Conservation (phyloP, 2,797 vertebrate genomes). For the Megalops cyprinoides region DNA sequence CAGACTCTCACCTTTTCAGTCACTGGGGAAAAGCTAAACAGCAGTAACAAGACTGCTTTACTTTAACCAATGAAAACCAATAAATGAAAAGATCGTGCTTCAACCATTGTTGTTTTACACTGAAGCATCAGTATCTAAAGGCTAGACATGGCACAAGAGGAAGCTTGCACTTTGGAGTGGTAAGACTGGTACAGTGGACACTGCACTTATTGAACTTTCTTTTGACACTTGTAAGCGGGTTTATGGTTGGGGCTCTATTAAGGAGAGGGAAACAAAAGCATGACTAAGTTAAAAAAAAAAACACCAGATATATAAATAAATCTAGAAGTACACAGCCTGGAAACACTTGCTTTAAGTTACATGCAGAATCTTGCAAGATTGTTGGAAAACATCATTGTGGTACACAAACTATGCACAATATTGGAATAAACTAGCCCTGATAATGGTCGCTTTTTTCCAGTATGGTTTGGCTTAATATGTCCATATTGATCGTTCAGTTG, state of each 20-base stretch:
- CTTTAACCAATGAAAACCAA: background rate
- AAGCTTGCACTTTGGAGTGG: conserved; percentile 67
- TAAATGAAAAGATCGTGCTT: background rate
- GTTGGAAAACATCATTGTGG: conserved; percentile 44
- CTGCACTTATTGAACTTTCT: conserved; percentile 57
- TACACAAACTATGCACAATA: conserved; percentile 55
- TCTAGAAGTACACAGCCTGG: conserved; percentile 39
- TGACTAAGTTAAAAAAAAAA: conserved; percentile 19
- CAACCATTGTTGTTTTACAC: background rate
- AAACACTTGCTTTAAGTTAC: conserved; percentile 49
- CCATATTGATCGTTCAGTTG: conserved; percentile 32
- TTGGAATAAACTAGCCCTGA: conserved; percentile 44
- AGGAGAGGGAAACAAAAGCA: conserved; percentile 33
- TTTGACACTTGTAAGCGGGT: conserved; percentile 62
- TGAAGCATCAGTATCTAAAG: conserved; percentile 34
- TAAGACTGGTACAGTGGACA: conserved; percentile 51
- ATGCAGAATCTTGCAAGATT: conserved; percentile 40
- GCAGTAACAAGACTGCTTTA: background rate
- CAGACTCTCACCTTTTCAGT: conserved; percentile 1
- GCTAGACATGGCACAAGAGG: conserved; percentile 68
- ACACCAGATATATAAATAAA: conserved; percentile 51
- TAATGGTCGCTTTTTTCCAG: conserved; percentile 32
- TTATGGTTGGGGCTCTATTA: conserved; percentile 41
- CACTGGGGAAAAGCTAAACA: background rate
- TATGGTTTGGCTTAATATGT: conserved; percentile 45